These are phyloP conservation scores for Phengaris alcon DNA, from an alignment of 2,888 invertebrate species.

Conservation along the genomic window DNA sequence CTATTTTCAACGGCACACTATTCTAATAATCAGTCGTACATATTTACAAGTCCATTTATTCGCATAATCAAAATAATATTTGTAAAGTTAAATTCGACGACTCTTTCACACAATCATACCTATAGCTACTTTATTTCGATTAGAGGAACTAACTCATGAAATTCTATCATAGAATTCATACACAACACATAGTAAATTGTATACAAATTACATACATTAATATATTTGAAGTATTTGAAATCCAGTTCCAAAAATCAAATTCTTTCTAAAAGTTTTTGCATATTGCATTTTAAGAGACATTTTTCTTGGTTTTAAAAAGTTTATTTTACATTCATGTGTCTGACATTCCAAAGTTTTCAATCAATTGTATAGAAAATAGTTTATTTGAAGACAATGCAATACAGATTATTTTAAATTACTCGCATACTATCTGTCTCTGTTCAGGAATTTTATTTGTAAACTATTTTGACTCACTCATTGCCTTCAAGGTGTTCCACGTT, in stretches of 20 bases:
- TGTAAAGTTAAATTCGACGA: conserved; percentile 26
- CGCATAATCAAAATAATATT: conserved; percentile 24
- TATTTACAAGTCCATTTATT: conserved; percentile 22
- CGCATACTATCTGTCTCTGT: not conserved
- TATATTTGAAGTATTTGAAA: too few species aligned
- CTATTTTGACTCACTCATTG: not conserved
- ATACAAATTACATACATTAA: not conserved
- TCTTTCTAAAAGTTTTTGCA: too few species aligned
- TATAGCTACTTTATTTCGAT: conserved; percentile 12
- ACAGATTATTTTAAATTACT: not conserved
- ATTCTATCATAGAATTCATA: not conserved
- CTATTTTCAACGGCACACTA: not conserved
- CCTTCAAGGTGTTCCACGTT: not conserved
- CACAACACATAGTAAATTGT: not conserved
- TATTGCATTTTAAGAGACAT: not conserved
- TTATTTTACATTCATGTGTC: not conserved
- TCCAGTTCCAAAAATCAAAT: too few species aligned
- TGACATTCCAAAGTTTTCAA: not conserved
- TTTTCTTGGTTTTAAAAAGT: not conserved
- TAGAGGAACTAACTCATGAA: conserved; percentile 12
- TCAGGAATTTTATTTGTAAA: conserved; percentile 8
- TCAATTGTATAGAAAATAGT: not conserved
- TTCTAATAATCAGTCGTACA: not conserved
- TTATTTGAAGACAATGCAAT: not conserved
- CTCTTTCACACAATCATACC: not conserved